phyloP scores from a whole-genome alignment of 2,888 invertebrate species.

The Drosophila mercatorum region DNA sequence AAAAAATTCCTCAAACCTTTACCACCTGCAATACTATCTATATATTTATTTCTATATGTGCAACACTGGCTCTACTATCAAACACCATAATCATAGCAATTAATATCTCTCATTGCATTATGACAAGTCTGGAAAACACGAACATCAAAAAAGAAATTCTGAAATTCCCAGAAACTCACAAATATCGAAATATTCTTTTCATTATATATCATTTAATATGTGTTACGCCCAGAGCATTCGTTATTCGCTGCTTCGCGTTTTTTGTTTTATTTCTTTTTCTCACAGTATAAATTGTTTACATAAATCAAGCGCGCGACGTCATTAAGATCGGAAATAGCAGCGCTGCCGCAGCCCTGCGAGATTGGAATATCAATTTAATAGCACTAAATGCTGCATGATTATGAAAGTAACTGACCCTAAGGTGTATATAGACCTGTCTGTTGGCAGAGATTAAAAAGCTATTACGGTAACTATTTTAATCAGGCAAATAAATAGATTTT shows the following conservation, averaged over 20 bases:
- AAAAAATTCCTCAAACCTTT: too few relatives aligned
- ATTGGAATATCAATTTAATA: constrained; percentile 22
- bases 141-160: constrained; percentile 5
- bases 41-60: background rate
- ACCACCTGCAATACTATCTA: background rate
- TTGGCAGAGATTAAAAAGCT: constrained; percentile 17
- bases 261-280: constrained; percentile 12
- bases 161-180: constrained; percentile 12
- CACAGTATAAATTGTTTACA: constrained; percentile 36
- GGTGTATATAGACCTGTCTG: background rate
- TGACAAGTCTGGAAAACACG: background rate
- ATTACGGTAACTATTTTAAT: constrained; percentile 6
- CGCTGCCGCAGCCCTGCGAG: constrained; percentile 5
- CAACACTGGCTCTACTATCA: too few relatives aligned
- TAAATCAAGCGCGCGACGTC: constrained; percentile 41
- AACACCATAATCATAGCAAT: background rate
- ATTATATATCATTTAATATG: constrained; percentile 21
- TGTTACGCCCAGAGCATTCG: constrained; percentile 45
- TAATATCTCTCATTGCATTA: background rate
- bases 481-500: background rate
- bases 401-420: constrained; percentile 36
- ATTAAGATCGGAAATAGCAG: constrained; percentile 47
- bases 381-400: constrained; percentile 20
- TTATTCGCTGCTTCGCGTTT: constrained; percentile 25
- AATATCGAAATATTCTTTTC: constrained; percentile 1